Percentiles rank a stretch among this genome's conserved stretches.
Evolutionary conservation across 2,888 invertebrate species (phyloP).

Genomic region (Amphiduros pacificus): DNA sequence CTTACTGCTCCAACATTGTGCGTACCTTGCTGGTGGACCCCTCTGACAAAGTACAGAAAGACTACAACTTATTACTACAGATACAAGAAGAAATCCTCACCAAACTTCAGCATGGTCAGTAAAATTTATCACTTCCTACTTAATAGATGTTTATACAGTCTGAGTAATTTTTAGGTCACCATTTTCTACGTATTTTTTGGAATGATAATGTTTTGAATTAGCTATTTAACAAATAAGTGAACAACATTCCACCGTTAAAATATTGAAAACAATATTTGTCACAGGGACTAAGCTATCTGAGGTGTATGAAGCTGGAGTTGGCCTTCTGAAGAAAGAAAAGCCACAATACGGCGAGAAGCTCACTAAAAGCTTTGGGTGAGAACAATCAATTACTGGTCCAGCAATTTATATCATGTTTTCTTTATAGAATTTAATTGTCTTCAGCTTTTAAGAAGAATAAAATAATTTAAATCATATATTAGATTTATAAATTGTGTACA

Average conservation of each 20-base stretch:
- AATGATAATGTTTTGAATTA: no score
- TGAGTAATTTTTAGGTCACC: no score
- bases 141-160: no score
- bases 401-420: no score
- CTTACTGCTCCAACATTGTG: slow-evolving; percentile 97
- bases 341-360: slow-evolving; percentile 72
- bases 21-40: slow-evolving; percentile 96
- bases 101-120: slow-evolving; percentile 71
- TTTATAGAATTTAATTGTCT: no score
- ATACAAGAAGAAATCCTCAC: slow-evolving; percentile 89
- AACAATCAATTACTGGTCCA: not conserved
- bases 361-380: slow-evolving; percentile 87
- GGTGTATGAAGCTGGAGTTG: slow-evolving; percentile 27
- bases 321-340: slow-evolving; percentile 27
- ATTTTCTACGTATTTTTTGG: no score
- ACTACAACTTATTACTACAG: slow-evolving; percentile 87
- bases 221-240: no score
- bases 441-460: no score
- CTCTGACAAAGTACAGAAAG: slow-evolving; percentile 70
- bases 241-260: no score
- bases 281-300: slow-evolving; percentile 30
- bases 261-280: not conserved
- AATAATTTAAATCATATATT: no score
- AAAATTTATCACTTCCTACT: no score
- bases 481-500: no score